phyloP scores from a whole-genome alignment of 2,888 invertebrate species.

The Escarpia spicata region DNA sequence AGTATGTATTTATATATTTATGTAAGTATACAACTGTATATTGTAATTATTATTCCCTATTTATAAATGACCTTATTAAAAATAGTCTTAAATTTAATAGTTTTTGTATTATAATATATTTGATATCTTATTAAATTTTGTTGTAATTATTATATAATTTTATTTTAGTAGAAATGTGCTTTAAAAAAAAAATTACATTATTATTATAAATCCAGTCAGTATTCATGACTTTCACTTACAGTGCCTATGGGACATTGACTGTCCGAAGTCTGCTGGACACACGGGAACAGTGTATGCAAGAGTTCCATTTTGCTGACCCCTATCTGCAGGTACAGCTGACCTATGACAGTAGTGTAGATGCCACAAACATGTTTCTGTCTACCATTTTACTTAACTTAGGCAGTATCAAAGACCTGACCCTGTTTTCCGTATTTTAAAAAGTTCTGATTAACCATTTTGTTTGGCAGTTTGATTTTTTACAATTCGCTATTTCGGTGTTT shows the following conservation, averaged over 20 bases:
- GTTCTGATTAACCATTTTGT: not conserved
- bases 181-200: no score
- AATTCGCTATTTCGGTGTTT: no score
- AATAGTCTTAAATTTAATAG: no score
- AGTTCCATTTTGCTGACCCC: constrained; percentile 92
- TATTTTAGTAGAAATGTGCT: no score
- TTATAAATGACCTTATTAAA: no score
- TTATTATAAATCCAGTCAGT: not conserved
- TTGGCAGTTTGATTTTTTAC: not conserved
- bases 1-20: not conserved
- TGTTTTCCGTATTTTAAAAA: not conserved
- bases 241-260: constrained; percentile 83
- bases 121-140: no score
- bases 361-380: no score
- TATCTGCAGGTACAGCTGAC: constrained; percentile 70
- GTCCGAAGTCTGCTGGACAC: constrained; percentile 90
- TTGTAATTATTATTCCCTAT: no score
- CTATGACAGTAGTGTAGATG: not conserved
- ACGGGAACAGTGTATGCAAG: constrained; percentile 88
- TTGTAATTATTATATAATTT: no score
- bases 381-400: no score
- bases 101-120: no score
- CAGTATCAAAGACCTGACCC: not conserved
- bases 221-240: constrained; percentile 34
- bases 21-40: no score